Conservation (phyloP, 2,888 invertebrate species). For the Eristalinus aeneus region DNA sequence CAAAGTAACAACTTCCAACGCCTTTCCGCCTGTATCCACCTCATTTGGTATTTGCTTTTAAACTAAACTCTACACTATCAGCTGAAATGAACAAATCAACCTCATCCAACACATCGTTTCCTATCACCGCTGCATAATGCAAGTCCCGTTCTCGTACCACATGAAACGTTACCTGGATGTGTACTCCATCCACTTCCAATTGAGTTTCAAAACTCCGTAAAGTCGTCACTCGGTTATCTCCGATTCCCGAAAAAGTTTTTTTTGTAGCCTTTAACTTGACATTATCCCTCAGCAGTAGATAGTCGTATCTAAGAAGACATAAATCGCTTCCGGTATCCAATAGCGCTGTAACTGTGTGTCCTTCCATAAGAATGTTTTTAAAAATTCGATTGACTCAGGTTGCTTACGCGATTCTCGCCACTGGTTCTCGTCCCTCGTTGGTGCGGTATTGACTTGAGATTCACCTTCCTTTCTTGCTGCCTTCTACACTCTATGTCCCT, state of each 20-base stretch:
- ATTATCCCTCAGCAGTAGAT: conserved; percentile 1
- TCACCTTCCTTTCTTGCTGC: no score
- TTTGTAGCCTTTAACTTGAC: not conserved
- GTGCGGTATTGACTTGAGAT: no score
- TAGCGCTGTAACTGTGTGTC: not conserved
- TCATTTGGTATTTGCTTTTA: no score
- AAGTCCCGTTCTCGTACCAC: conserved; percentile 5
- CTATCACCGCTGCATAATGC: not conserved
- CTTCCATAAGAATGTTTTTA: not conserved
- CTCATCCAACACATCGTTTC: not conserved
- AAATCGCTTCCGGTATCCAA: conserved; percentile 11
- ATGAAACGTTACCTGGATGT: not conserved
- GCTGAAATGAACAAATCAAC: not conserved
- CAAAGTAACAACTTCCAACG: no score
- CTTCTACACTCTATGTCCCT: no score
- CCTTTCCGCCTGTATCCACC: no score
- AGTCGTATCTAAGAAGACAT: conserved; percentile 5
- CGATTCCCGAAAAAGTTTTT: conserved; percentile 20
- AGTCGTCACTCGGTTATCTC: not conserved
- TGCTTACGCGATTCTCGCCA: not conserved
- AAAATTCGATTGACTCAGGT: not conserved
- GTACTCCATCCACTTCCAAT: not conserved
- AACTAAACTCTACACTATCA: no score
- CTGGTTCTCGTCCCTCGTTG: no score
- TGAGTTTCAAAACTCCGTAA: conserved; percentile 5